phyloP scores from a whole-genome alignment of 2,888 invertebrate species.

The Phoronis australis region DNA sequence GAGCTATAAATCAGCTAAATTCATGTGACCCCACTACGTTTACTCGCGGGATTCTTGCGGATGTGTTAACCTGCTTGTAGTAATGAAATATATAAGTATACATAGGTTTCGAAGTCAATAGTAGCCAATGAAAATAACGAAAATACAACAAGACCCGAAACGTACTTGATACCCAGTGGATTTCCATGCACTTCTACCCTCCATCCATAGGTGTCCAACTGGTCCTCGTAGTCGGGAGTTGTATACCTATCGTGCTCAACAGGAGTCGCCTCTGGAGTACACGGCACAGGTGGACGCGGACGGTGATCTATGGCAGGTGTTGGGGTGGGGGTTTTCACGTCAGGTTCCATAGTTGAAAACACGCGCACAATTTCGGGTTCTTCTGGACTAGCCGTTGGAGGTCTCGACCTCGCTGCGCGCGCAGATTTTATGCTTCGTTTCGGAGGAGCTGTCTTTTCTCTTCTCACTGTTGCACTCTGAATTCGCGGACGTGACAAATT shows the following conservation, averaged over 20 bases:
- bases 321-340: conserved; percentile 4
- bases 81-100: too few relatives aligned
- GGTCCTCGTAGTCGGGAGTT: conserved; percentile 23
- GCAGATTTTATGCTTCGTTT: conserved; percentile 24
- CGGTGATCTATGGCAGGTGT: background rate
- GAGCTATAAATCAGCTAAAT: too few relatives aligned
- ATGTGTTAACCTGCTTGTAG: too few relatives aligned
- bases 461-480: conserved; percentile 25
- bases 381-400: conserved; percentile 2
- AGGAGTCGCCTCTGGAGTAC: background rate
- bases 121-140: background rate
- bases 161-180: conserved; percentile 44
- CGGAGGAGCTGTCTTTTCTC: conserved; percentile 19
- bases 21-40: too few relatives aligned
- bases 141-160: background rate
- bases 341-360: background rate
- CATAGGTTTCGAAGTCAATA: too few relatives aligned
- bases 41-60: too few relatives aligned
- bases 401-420: conserved; percentile 19
- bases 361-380: conserved; percentile 2
- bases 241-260: background rate
- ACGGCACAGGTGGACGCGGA: background rate
- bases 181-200: conserved; percentile 43
- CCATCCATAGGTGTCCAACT: conserved; percentile 41
- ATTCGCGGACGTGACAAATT: too few relatives aligned